A percentile compares a stretch with the other conserved stretches of the same genome.
These are phyloP conservation scores for Grapholita molesta DNA, from an alignment of 1,140 invertebrate genomes.

Conservation along the genomic window DNA sequence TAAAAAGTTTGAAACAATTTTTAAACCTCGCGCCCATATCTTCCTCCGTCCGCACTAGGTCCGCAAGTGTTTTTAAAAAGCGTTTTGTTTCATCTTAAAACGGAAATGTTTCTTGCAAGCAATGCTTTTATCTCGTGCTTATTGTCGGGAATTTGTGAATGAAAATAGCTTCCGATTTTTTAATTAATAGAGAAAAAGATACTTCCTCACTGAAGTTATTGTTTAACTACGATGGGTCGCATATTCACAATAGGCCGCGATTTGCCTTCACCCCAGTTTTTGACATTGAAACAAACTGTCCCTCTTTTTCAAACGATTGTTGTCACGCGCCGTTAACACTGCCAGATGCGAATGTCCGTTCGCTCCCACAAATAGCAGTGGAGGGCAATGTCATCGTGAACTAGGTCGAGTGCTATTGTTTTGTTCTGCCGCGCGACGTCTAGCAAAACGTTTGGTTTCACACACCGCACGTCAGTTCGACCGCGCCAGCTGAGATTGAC, in stretches of 20 bases:
- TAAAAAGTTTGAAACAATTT: neutral
- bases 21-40: neutral
- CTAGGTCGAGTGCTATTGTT: slow-evolving; percentile 54
- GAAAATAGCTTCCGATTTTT: slow-evolving; percentile 1
- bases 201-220: slow-evolving; percentile 8
- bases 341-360: slow-evolving; percentile 36
- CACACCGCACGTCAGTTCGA: slow-evolving; percentile 47
- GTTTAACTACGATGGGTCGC: neutral
- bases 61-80: neutral
- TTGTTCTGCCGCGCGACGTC: slow-evolving; percentile 37
- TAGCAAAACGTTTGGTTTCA: slow-evolving; percentile 58
- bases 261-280: slow-evolving; percentile 35
- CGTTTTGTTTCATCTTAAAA: slow-evolving; percentile 1
- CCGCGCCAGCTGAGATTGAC: slow-evolving; percentile 58
- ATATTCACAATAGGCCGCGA: slow-evolving; percentile 30
- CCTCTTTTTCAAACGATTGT: slow-evolving; percentile 35
- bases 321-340: slow-evolving; percentile 27
- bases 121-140: neutral
- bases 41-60: neutral
- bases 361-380: slow-evolving; percentile 33
- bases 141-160: neutral
- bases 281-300: slow-evolving; percentile 41
- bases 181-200: neutral
- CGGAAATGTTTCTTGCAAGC: neutral
- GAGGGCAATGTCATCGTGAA: slow-evolving; percentile 36